These are phyloP conservation scores for Metaphire vulgaris DNA, from an alignment of 1,140 invertebrate genomes.

Conservation along the genomic window DNA sequence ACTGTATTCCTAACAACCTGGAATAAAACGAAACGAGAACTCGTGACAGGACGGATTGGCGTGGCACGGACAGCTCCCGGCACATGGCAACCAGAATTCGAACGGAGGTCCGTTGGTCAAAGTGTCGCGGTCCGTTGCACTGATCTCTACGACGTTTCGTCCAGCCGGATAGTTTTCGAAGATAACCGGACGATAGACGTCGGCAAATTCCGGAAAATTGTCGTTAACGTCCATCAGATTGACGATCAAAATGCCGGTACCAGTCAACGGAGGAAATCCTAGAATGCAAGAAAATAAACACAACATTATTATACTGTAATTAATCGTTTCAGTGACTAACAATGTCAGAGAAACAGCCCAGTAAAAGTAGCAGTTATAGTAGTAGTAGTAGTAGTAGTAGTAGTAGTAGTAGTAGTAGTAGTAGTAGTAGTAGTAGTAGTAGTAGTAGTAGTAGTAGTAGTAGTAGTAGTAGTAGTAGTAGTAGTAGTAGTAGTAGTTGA, in stretches of 20 bases:
- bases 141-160: neutral
- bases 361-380: too few relatives aligned
- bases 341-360: too few relatives aligned
- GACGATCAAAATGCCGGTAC: slow-evolving; percentile 68
- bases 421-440: too few relatives aligned
- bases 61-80: slow-evolving; percentile 17
- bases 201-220: slow-evolving; percentile 21
- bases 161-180: neutral
- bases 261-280: slow-evolving; percentile 75
- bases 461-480: too few relatives aligned
- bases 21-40: slow-evolving; percentile 26
- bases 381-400: too few relatives aligned
- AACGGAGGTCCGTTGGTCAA: slow-evolving; percentile 81
- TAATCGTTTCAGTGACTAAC: too few relatives aligned
- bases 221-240: slow-evolving; percentile 30
- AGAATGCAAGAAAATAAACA: too few relatives aligned
- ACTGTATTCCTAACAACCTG: too few relatives aligned
- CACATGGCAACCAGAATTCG: slow-evolving; percentile 51
- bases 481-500: too few relatives aligned
- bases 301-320: too few relatives aligned
- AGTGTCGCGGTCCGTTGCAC: slow-evolving; percentile 56
- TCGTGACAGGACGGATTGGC: slow-evolving; percentile 19
- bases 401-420: too few relatives aligned
- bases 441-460: too few relatives aligned
- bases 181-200: neutral